Base-by-base conservation (phyloP, 2,797 vertebrate genomes). In the Peromyscus eremicus region DNA sequence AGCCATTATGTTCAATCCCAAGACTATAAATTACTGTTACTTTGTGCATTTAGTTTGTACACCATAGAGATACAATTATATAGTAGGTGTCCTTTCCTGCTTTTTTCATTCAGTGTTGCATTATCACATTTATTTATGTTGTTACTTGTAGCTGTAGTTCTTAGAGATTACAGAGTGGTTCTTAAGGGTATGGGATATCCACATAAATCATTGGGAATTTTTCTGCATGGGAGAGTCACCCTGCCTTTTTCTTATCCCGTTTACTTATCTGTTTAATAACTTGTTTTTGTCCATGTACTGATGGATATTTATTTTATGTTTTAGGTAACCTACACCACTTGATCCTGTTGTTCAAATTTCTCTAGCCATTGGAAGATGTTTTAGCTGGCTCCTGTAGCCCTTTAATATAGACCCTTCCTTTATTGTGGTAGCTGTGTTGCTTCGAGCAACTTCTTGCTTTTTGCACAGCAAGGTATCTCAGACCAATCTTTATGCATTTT, bases 51-150 rank as follows among this genome's bases (percentile, higher is more conserved):
- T 71, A 46, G 66, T 94, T 94, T 95, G 46, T 71, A 75, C 0
- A 23, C 91, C 17, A 49, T 68, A 79, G 79, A 87, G 64, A 84
- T 82, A 55, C 75, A 95, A 92, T 83, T 70, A 75, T 29, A 29
- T 29, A 62, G 82, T 60, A 86, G 60, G 14, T 86, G 6, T 62
- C 82, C 40, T 87, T 13, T 52, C 1, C 75, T 46, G 25, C 66
- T 85, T 52, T 40, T 91, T 85, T 89, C 49, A 64, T 37, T 94
- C 73, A 77, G 0, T 79, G 6, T 71, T 91, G 13, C 34, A 6
- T 92, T 77, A 11, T 37, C 83, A 91, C 66, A 49, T 75, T 57
- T 55, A 43, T 40, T 76, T 52, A 37, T 17, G 13, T 95, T 70
- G 34, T 81, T 88, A 55, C 5, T 19, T 55, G 25, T 19, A 86